Evolutionary conservation across 2,888 invertebrate genomes (phyloP).

Genomic region (Ophion ellenae): DNA sequence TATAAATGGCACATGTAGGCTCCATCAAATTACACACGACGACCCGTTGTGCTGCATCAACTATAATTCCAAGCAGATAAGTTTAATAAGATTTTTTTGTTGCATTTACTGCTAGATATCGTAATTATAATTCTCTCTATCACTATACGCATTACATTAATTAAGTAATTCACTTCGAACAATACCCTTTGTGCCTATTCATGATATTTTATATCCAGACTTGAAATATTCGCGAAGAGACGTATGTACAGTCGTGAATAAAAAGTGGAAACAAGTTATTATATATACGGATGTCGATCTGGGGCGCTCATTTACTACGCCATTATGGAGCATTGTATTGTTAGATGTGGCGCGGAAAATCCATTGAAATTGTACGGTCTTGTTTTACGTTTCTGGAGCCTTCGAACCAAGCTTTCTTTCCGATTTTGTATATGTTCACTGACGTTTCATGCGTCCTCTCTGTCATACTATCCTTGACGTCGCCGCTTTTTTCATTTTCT

Average conservation of each 20-base stretch:
- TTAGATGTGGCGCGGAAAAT: conserved; percentile 34
- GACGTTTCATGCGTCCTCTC: conserved; percentile 26
- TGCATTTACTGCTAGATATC: neutral
- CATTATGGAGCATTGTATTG: conserved; percentile 38
- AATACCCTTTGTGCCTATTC: neutral
- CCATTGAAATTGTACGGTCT: conserved; percentile 46
- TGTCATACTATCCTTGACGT: conserved; percentile 23
- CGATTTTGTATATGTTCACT: neutral
- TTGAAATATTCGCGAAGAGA: neutral
- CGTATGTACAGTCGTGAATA: neutral
- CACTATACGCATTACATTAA: neutral
- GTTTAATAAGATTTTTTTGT: too few relatives aligned
- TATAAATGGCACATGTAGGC: too few relatives aligned
- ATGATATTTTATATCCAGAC: neutral
- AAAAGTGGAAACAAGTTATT: conserved; percentile 3
- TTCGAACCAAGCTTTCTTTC: neutral
- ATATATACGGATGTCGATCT: neutral
- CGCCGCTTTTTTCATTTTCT: neutral
- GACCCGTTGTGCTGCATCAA: too few relatives aligned
- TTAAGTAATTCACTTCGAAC: neutral
- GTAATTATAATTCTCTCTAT: neutral
- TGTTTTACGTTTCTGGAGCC: conserved; percentile 39
- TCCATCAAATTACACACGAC: too few relatives aligned
- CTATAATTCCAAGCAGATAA: too few relatives aligned
- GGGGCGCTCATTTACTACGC: conserved; percentile 5